Conservation (phyloP, 2,797 vertebrate genomes). For the Anguilla anguilla region DNA sequence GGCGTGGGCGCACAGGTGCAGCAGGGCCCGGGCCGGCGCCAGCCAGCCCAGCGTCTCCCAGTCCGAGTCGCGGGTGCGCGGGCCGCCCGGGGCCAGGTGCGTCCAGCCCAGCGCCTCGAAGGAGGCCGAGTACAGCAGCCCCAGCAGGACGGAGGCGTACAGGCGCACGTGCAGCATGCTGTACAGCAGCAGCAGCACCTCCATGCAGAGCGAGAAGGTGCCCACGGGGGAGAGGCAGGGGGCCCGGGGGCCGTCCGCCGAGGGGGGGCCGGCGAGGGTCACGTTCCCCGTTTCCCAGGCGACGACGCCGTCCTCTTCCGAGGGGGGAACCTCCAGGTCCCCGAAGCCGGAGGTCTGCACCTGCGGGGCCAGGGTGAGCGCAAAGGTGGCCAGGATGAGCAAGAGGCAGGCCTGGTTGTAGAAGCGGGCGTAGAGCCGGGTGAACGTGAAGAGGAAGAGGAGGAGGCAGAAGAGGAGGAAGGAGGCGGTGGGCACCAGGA, state of each 20-base stretch:
- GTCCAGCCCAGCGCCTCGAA: slow-evolving; percentile 89
- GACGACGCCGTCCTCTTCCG: slow-evolving; percentile 66
- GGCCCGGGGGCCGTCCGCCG: slow-evolving; percentile 54
- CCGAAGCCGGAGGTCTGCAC: slow-evolving; percentile 77
- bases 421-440: slow-evolving; percentile 79
- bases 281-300: slow-evolving; percentile 68
- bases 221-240: slow-evolving; percentile 90
- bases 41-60: slow-evolving; percentile 80
- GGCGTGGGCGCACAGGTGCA: slow-evolving; percentile 90
- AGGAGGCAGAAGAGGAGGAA: slow-evolving; percentile 82
- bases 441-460: slow-evolving; percentile 90
- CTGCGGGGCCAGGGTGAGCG: slow-evolving; percentile 87
- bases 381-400: slow-evolving; percentile 84
- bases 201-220: slow-evolving; percentile 92
- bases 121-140: slow-evolving; percentile 86
- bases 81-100: slow-evolving; percentile 70
- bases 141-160: slow-evolving; percentile 88
- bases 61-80: slow-evolving; percentile 42
- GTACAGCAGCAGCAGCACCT: slow-evolving; percentile 91
- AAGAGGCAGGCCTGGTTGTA: slow-evolving; percentile 84
- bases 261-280: slow-evolving; percentile 69
- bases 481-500: slow-evolving; percentile 80
- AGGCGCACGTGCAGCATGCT: slow-evolving; percentile 92
- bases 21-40: slow-evolving; percentile 75
- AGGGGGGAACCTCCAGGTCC: slow-evolving; percentile 62